phyloP scores from a whole-genome alignment of 2,888 invertebrate species.

The Tachina fera region DNA sequence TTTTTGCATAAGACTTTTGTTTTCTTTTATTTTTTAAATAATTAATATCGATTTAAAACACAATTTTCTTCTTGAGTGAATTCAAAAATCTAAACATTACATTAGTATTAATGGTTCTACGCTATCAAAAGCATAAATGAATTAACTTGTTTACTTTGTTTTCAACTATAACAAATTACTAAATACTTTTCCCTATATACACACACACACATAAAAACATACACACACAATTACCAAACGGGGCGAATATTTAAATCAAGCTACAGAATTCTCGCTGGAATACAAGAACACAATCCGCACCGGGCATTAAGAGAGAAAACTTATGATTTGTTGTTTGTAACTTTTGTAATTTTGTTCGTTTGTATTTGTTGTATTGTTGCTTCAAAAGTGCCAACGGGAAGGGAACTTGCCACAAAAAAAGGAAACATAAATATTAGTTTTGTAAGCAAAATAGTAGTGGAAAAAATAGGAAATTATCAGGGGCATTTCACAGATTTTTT shows the following conservation, averaged over 20 bases:
- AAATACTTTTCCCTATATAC: background rate
- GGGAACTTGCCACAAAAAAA: background rate
- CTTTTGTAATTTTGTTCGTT: background rate
- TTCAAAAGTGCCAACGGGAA: conserved; percentile 21
- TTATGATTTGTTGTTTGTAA: conserved; percentile 38
- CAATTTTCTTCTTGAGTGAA: background rate
- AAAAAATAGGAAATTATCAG: conserved; percentile 29
- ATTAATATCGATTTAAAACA: background rate
- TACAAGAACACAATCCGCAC: conserved; percentile 10
- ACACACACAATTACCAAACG: background rate
- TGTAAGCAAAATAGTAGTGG: background rate
- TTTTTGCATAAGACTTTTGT: no score
- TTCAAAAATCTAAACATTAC: background rate
- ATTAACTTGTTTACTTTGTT: background rate
- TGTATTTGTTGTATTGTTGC: background rate
- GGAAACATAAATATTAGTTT: conserved; percentile 50
- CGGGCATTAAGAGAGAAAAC: conserved; percentile 17
- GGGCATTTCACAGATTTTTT: conserved; percentile 35
- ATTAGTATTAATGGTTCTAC: conserved; percentile 6
- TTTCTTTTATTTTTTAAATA: no score
- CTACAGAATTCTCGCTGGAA: conserved; percentile 14
- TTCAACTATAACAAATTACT: background rate
- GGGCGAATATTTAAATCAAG: conserved; percentile 1
- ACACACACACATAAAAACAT: background rate
- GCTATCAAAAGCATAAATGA: conserved; percentile 15